Base-by-base conservation (phyloP, 2,888 invertebrate species). In the Uropetala carovei region DNA sequence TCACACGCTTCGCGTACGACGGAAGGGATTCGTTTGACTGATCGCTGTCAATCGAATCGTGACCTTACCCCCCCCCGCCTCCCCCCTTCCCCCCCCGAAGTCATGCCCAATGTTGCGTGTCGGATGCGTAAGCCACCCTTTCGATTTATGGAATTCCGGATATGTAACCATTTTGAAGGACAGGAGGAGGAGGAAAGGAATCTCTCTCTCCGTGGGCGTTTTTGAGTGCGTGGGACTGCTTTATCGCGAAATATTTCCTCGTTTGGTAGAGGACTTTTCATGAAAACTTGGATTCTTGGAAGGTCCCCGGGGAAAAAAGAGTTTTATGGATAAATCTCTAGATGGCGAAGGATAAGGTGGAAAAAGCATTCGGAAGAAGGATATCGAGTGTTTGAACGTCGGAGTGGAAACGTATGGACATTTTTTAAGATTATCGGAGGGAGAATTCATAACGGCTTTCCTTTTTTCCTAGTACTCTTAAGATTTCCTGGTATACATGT, bases 181-280 rank as follows among this genome's bases (percentile, higher is more conserved):
- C 68, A 22, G 68, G 18, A 11, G 43, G n/a, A 64, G 64, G 68
- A n/a, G 68, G 68, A 68, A 68, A n/a, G 75, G 75, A 43, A 43
- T 43, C 43, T 43, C 43, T 43, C 43, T 5, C 43, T 43, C 43
- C 43, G 43, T 5, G 43, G 43, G 43, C 5, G 43, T 27, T 27
- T 75, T 75, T 22, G 75, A 75, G 75, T 75, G 68, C 68, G 68
- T 68, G 68, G 68, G 9, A 68, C 18, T 68, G 68, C 68, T 68
- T 68, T 68, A 75, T 75, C 27, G 75, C 75, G 75, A 75, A 75
- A 75, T 75, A 75, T 75, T 75, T 75, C 75, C 22, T 75, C 75
- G 68, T 68, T 68, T 68, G 68, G 68, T 10, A 68, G 43, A 43
- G 75, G 75, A 75, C 22, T 75, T 75, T 75, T 75, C 75, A 22